Percentiles rank a stretch among this genome's conserved stretches.
Evolutionary conservation across 2,888 invertebrate species (phyloP).

Genomic region (Eupeodes latifasciatus): DNA sequence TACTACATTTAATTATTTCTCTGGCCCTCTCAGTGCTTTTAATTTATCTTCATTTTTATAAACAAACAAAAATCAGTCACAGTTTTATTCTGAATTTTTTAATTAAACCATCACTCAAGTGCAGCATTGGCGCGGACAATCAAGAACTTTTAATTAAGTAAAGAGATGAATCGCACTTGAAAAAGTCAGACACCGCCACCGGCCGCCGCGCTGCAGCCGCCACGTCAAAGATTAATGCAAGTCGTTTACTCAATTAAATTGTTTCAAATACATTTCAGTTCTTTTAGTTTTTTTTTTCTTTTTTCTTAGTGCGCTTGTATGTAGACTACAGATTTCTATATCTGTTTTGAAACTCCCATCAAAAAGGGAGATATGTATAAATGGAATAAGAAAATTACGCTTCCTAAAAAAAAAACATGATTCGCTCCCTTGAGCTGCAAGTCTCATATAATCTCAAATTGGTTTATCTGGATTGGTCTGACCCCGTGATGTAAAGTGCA

Average conservation of each 20-base stretch:
- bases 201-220: constrained; percentile 34
- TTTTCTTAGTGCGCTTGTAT: constrained; percentile 43
- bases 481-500: constrained; percentile 52
- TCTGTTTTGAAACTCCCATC: constrained; percentile 5
- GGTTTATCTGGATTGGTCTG: constrained; percentile 57
- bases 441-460: constrained; percentile 43
- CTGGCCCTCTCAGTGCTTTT: neutral
- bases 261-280: constrained; percentile 70
- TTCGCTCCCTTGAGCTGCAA: constrained; percentile 4
- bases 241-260: constrained; percentile 70
- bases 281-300: constrained; percentile 31
- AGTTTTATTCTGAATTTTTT: constrained; percentile 48
- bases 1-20: constrained; percentile 1
- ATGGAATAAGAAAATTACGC: neutral
- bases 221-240: constrained; percentile 62
- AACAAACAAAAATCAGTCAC: constrained; percentile 9
- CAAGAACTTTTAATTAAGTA: constrained; percentile 66
- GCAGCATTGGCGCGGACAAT: constrained; percentile 51
- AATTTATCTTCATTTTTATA: constrained; percentile 11
- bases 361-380: constrained; percentile 15
- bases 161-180: constrained; percentile 71
- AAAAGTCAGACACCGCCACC: constrained; percentile 46
- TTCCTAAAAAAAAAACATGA: neutral
- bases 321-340: constrained; percentile 26
- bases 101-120: constrained; percentile 62